Base-by-base conservation (phyloP, 2,113 vertebrate genomes). In the Gadus chalcogrammus region DNA sequence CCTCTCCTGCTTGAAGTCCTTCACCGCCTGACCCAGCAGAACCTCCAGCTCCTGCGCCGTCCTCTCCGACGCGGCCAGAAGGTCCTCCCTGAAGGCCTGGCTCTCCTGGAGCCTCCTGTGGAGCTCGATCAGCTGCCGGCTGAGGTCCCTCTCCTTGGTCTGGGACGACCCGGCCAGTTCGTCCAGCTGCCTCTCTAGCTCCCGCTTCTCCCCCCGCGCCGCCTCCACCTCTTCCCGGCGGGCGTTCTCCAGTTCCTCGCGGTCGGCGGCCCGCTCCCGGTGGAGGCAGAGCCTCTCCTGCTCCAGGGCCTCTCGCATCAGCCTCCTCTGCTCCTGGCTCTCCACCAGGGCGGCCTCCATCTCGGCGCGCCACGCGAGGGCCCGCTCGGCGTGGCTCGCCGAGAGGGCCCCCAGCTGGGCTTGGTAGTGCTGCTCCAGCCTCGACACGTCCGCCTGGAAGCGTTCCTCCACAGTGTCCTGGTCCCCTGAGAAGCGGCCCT, bases 361-460 rank as follows among this genome's bases (percentile, higher is more conserved):
- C 69, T 93, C 91, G 2, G 91, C 91, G 61, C 95, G 90, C 95
- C 94, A 96, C 77, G 78, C 84, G 24, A 88, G 85, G 67, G 87
- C 92, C 80, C 95, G 92, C 69, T 92, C 86, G 0, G 15, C 68
- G 0, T 91, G 92, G 24, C 87, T 90, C 0, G 94, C 86, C 0
- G 82, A 69, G 0, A 96, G 76, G 1, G 91, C 84, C 53, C 0
- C 63, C 72, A 97, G 76, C 85, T 95, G 88, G 1, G 4, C 90
- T 64, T 87, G 87, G 83, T 93, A 86, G 77, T 66, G 79, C 16
- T 88, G 88, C 18, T 95, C 89, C 16, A 97, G 88, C 4, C 80
- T 91, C 7, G 74, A 74, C 28, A 96, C 73, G 0, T 82, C 88
- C 0, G 82, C 81, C 67, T 93, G 92, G 1, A 93, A 95, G 28